Evolutionary conservation across 2,888 invertebrate genomes (phyloP), one percentile per base, ranked within the genome.

Genomic region (Archips crataeganus): DNA sequence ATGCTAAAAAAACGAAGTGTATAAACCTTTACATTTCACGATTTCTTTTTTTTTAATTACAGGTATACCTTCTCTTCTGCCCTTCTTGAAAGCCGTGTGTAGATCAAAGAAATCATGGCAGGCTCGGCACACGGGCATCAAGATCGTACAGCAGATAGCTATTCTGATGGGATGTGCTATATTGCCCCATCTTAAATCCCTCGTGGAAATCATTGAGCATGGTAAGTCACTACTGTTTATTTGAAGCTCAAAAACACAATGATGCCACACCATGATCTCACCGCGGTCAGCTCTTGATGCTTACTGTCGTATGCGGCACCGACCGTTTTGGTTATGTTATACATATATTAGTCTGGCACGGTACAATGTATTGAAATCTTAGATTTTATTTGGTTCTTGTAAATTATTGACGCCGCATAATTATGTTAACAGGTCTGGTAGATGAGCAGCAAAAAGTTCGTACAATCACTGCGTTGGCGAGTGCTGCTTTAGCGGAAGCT

Each of bases 91-190:
- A 92, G 99, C 99, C 69, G 99, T 99, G 3, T 99, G 99, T 89
- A 97, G 99, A 81, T 99, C 99, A 79, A 99, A 99, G 94, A 99
- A 99, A 90, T 99, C 99, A 0, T 99, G 99, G 99, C 99, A 99
- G 93, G 99, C 97, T 3, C 95, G 97, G 15, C 99, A 99, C 90
- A 99, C 99, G 4, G 99, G 99, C 86, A 99, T 99, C 77, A 99
- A 99, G 95, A 99, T 99, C 86, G 99, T 99, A 0, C 99, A 99
- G 89, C 99, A 99, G 95, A 99, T 99, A 80, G 99, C 99, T 62
- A 99, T 99, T 86, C 95, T 99, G 42, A 99, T 99, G 99, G 99
- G 99, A 8, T 99, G 99, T 88, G 99, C 99, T 42, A 99, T 99
- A 82, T 94, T 99, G 78, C 99, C 99, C 0, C 99, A 99, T 95